phyloP scores from a whole-genome alignment of 2,113 vertebrate genomes.

The Cyanoliseus patagonus region DNA sequence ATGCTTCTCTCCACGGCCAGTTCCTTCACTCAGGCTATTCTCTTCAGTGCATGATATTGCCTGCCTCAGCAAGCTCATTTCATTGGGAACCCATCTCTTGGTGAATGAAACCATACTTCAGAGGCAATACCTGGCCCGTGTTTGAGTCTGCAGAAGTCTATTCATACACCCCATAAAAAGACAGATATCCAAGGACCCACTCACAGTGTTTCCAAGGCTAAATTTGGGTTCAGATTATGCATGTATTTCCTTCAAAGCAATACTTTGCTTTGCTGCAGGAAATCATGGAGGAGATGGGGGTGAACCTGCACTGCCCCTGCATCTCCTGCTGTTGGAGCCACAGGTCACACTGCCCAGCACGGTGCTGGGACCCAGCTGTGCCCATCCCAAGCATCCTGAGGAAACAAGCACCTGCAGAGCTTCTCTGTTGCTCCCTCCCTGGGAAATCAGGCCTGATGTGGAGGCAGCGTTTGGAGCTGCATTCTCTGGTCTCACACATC shows the following conservation, averaged over 20 bases:
- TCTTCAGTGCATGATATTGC: background rate
- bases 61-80: background rate
- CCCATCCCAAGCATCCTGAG: background rate
- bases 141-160: background rate
- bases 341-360: background rate
- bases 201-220: background rate
- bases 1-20: background rate
- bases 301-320: background rate
- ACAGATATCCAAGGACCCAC: background rate
- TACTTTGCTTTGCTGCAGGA: background rate
- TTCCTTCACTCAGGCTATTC: background rate
- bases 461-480: background rate
- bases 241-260: fast-evolving
- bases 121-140: background rate
- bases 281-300: background rate
- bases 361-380: fast-evolving
- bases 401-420: background rate
- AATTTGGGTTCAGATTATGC: background rate
- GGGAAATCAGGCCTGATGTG: background rate
- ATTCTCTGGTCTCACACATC: background rate
- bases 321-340: background rate
- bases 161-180: background rate
- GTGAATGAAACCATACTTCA: background rate
- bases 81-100: background rate
- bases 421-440: background rate